These are phyloP conservation scores for Lophotriccus pileatus DNA, from an alignment of 2,797 vertebrate species.

Conservation along the genomic window DNA sequence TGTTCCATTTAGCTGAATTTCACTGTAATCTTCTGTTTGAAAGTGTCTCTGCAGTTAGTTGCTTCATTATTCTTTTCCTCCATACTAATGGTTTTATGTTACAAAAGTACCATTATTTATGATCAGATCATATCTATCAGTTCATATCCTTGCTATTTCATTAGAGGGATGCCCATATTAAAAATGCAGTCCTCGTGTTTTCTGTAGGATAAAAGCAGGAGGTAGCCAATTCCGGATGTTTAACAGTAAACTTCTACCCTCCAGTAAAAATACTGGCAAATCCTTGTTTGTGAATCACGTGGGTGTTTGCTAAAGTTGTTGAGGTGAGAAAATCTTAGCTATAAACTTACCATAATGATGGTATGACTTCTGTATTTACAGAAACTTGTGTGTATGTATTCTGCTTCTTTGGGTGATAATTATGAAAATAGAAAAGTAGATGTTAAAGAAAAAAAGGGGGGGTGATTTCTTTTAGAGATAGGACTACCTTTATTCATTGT, in stretches of 20 bases:
- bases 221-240: background rate
- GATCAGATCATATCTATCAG: background rate
- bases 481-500: background rate
- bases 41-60: background rate
- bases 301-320: slow-evolving; percentile 9
- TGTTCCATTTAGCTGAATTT: background rate
- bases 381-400: background rate
- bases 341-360: background rate
- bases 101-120: background rate
- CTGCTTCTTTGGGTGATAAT: background rate
- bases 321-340: slow-evolving; percentile 32
- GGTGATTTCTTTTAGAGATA: background rate
- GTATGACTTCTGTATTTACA: background rate
- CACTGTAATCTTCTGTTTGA: background rate
- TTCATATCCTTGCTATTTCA: background rate
- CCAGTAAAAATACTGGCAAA: slow-evolving; percentile 16
- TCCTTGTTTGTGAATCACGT: background rate
- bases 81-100: background rate
- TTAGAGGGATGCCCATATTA: background rate
- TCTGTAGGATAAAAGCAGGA: background rate
- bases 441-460: background rate
- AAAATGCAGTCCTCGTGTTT: background rate
- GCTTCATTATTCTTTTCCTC: background rate
- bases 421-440: background rate
- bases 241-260: background rate